A percentile compares a stretch with the other conserved stretches of the same genome.
Evolutionary conservation across 2,797 vertebrate species (phyloP).

Genomic region (Petrocephalus schoutedeni): DNA sequence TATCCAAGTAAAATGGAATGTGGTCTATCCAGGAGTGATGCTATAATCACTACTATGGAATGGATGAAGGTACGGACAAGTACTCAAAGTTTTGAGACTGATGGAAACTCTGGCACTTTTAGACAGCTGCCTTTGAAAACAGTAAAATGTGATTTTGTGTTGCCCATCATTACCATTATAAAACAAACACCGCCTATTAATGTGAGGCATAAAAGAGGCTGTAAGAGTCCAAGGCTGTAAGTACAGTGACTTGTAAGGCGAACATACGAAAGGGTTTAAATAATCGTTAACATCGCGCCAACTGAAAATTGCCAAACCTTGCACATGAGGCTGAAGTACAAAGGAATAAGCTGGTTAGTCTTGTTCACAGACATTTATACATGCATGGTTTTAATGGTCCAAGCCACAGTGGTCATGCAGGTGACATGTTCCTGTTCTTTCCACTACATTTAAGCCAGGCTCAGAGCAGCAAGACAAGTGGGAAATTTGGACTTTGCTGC

Average conservation of each 20-base stretch:
- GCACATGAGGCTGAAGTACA: neutral
- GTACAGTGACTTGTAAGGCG: neutral
- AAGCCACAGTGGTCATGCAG: neutral
- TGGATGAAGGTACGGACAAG: neutral
- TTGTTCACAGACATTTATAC: neutral
- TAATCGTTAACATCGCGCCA: neutral
- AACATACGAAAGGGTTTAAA: neutral
- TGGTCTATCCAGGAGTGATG: constrained; percentile 46
- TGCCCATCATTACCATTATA: neutral
- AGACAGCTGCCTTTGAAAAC: neutral
- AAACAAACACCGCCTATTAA: neutral
- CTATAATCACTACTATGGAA: neutral
- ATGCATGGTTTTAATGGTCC: neutral
- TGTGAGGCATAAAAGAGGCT: neutral
- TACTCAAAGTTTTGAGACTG: neutral
- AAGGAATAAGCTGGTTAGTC: neutral
- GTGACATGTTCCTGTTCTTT: neutral
- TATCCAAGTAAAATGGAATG: constrained; percentile 43
- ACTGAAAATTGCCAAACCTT: neutral
- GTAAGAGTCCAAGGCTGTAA: neutral
- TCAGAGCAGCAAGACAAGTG: neutral
- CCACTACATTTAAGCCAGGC: no score
- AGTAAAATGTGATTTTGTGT: neutral
- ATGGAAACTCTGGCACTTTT: neutral
- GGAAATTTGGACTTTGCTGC: neutral